Conservation (phyloP, 2,113 vertebrate species). For the Columba janthina region DNA sequence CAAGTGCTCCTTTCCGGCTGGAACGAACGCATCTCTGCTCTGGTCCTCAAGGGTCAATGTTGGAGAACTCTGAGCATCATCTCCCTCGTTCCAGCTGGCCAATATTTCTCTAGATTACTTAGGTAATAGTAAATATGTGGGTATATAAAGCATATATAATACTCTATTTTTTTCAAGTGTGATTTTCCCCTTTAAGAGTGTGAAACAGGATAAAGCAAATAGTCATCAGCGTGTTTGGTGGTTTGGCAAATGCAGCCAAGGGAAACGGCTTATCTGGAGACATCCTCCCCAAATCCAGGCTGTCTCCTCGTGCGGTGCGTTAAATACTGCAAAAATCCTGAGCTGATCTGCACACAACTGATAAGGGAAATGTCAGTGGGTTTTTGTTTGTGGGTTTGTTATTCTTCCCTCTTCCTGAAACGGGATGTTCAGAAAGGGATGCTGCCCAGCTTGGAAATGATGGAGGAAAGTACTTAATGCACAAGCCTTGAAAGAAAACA, state of each 20-base stretch:
- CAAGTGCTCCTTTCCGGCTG: constrained; percentile 51
- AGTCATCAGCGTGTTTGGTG: background rate
- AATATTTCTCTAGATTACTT: background rate
- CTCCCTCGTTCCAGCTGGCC: background rate
- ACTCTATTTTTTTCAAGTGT: background rate
- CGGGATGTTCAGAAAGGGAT: background rate
- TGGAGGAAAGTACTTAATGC: background rate
- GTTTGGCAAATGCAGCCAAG: constrained; percentile 6
- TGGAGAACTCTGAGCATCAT: background rate
- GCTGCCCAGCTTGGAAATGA: constrained; percentile 24
- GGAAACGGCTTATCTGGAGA: constrained; percentile 50
- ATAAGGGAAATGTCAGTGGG: constrained; percentile 43
- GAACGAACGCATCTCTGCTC: constrained; percentile 34
- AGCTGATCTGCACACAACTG: constrained; percentile 8
- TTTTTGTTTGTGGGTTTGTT: background rate
- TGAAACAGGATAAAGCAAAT: constrained; percentile 8
- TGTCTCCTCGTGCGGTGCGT: background rate
- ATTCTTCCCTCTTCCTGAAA: background rate
- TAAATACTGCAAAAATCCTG: constrained; percentile 23
- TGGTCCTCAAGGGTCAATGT: constrained; percentile 6
- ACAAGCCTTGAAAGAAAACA: background rate
- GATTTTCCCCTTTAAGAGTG: background rate
- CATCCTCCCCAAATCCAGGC: constrained; percentile 45
- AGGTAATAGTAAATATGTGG: background rate
- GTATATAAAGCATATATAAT: background rate